Percentiles rank a stretch among this genome's conserved stretches.
Conservation (phyloP, 2,888 invertebrate genomes). For the Julus scandinavius region DNA sequence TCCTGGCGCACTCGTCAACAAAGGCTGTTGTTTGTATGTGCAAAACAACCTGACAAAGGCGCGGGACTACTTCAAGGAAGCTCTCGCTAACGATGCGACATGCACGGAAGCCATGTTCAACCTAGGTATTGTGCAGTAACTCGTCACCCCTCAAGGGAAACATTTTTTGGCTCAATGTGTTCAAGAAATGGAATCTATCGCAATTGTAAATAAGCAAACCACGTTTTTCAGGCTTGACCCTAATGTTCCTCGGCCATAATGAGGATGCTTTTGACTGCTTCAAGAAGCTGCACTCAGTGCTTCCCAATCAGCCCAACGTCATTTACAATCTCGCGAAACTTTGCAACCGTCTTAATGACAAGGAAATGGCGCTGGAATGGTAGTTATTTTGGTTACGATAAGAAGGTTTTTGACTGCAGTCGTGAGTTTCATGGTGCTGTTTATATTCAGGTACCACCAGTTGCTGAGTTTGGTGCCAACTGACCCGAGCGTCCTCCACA, state of each 20-base stretch:
- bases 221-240: conserved; percentile 72
- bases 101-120: conserved; percentile 88
- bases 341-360: conserved; percentile 75
- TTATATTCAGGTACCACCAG: conserved; percentile 74
- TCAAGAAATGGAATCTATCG: too few species aligned
- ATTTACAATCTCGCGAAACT: conserved; percentile 82
- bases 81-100: conserved; percentile 81
- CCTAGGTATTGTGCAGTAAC: conserved; percentile 70
- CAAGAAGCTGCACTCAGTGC: conserved; percentile 78
- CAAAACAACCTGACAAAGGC: conserved; percentile 78
- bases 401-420: too few species aligned
- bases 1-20: conserved; percentile 84
- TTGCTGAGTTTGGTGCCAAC: conserved; percentile 84
- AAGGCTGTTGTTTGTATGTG: conserved; percentile 81
- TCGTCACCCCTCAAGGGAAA: too few species aligned
- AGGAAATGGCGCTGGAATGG: conserved; percentile 70
- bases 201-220: too few species aligned
- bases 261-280: conserved; percentile 83
- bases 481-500: conserved; percentile 88
- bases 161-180: too few species aligned
- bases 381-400: conserved; percentile 58
- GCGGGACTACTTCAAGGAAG: conserved; percentile 77
- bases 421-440: too few species aligned
- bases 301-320: conserved; percentile 78
- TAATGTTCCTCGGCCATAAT: conserved; percentile 76